Conservation (phyloP, 1,140 invertebrate species). For the Ptiloglossa arizonensis region DNA sequence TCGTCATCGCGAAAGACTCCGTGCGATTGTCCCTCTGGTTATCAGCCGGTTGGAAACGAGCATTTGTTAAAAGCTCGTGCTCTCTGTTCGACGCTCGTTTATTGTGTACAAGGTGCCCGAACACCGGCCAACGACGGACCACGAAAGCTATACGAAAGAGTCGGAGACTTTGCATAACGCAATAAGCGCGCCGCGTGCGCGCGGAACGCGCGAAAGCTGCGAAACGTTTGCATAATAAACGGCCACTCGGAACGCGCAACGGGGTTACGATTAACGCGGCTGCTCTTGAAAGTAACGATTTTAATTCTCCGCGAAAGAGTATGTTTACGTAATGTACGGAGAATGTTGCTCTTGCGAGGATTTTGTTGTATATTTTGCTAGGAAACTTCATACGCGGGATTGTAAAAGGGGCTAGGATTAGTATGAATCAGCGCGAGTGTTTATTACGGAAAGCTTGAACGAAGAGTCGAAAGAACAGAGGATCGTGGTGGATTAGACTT, state of each 20-base stretch:
- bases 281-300: background rate
- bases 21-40: constrained; percentile 5
- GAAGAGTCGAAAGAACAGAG: too few relatives aligned
- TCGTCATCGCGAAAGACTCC: background rate
- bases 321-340: too few relatives aligned
- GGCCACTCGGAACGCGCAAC: background rate
- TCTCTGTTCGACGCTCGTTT: background rate
- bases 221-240: background rate
- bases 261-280: background rate
- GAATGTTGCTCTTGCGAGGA: too few relatives aligned
- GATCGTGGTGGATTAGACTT: too few relatives aligned
- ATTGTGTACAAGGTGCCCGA: background rate
- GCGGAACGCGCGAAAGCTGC: background rate
- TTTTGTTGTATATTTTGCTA: too few relatives aligned
- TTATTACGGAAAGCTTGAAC: too few relatives aligned
- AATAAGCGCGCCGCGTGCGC: background rate
- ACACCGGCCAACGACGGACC: background rate
- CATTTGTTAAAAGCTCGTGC: background rate
- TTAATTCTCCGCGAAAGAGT: too few relatives aligned
- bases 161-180: background rate
- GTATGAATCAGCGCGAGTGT: too few relatives aligned
- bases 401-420: too few relatives aligned
- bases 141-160: too few relatives aligned
- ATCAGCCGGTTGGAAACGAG: constrained; percentile 4
- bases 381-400: too few relatives aligned